Base-by-base conservation (phyloP, 2,113 vertebrate species). In the Oreochromis aureus region DNA sequence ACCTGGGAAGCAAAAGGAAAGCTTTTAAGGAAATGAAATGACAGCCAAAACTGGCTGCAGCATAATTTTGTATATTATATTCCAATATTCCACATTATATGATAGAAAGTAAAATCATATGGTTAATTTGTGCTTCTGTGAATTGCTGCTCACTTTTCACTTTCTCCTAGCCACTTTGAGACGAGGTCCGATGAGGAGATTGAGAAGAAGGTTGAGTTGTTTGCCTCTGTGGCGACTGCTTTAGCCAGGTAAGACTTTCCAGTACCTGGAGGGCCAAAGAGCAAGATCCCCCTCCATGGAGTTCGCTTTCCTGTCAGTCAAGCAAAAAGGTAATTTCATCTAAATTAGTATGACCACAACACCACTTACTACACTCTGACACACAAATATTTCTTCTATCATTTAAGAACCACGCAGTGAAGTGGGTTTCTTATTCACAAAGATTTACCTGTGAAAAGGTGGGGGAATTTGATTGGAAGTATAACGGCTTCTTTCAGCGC, bases 161-260 rank as follows among this genome's bases (percentile, higher is more conserved):
- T 99, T 95, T 99, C 98, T 80, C 99, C 98, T n/a, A 99, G 94
- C 99, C 99, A 99, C 93, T 99, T 99, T 59, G 99, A 99, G 55
- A 99, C 98, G 39, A 99, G 97, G 89, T 99, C 98, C 87, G 99
- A 99, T 2, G 98, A 99, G 36, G 98, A 99, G 89, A 99, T 96
- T 55, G 99, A 98, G 92, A 99, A 99, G 94, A 99, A 99, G 1
- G 98, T 99, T 16, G 99, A 99, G 93, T 99, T 99, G 96, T 99
- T 99, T 86, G 99, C 98, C 95, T 99, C 99, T 69, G 98, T 99
- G 0, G 98, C 98, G 41, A 99, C 98, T 63, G 99, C 98, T 96
- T 99, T 99, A 87, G 99, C 99, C 92, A 99, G 95, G 6, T 99
- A 99, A 22, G 98, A 99, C 87, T 99, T 99, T 86, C 99, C 99